Base-by-base conservation (phyloP, 30 jellyfish, hydroid and myxozoan genomes). In the Pseudorhiza aurosa region DNA sequence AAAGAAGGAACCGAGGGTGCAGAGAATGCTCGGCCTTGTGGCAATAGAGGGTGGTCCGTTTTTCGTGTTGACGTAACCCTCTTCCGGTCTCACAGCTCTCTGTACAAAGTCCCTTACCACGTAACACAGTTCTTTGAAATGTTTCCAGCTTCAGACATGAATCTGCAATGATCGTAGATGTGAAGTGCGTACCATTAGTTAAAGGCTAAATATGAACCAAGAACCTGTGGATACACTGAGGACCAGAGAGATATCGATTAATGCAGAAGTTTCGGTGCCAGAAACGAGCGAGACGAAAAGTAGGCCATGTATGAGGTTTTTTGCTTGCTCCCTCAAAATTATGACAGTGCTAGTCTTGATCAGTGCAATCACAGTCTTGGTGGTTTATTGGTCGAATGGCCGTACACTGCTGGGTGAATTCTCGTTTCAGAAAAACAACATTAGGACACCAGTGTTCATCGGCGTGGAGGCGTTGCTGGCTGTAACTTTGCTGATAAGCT, bases 391-490 rank as follows among this genome's bases (percentile, higher is more conserved):
- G 75, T 15, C 15, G 3, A 36, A 53, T 25, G 68, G 65, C 21
- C 25, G 33, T 36, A 74, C 76, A 22, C 53, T 55, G 9, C 50
- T 74, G 24, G 69, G 44, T 43, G 75, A 50, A 74, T 74, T 74
- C 49, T 22, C 87, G 0, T 47, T 74, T 60, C 43, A 42, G 40
- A n/a, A 46, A 6, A 33, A 53, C 49, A 53, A 74, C 8, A 28
- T 56, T 3, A 62, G 73, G 49, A 39, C 49, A 7, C 67, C 87
- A 36, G 69, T 74, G 1, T 53, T 50, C 27, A 19, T 74, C 5
- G 44, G 56, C 45, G 29, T 56, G 15, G 67, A 50, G 65, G 45
- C 39, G 2, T 55, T 74, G 8, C 58, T 49, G 1, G 65, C 65
- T 0, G 35, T 53, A n/a, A 47, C 56, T 53, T 0, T 74, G 24